Evolutionary conservation across 2,113 vertebrate species (phyloP).

Genomic region (Pygoscelis antarcticus): DNA sequence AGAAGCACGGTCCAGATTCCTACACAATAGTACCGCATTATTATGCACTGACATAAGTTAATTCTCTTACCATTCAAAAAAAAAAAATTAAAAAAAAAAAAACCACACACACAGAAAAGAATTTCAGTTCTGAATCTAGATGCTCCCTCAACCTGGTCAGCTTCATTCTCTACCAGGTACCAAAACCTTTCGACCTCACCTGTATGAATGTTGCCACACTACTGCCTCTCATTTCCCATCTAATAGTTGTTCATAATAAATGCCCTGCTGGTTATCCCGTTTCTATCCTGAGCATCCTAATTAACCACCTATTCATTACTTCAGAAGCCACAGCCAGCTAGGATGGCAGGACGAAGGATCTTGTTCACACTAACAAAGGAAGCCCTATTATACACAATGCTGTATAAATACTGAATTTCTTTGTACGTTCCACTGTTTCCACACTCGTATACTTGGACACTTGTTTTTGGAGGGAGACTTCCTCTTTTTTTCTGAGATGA

Average conservation of each 20-base stretch:
- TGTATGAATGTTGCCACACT: not conserved
- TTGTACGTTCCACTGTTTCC: not conserved
- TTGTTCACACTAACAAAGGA: not conserved
- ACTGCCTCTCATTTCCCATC: not conserved
- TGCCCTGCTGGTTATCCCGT: not conserved
- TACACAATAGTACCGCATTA: not conserved
- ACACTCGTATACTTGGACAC: not conserved
- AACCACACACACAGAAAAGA: not conserved
- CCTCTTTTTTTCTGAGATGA: not conserved
- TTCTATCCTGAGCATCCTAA: not conserved
- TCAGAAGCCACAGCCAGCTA: not conserved
- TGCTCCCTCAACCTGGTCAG: not conserved
- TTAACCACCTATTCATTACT: not conserved
- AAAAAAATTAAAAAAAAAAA: too few relatives aligned
- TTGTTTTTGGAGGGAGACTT: not conserved
- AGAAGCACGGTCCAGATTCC: not conserved
- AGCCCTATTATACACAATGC: not conserved
- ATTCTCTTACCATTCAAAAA: not conserved
- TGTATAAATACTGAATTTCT: not conserved
- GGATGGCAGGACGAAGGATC: not conserved
- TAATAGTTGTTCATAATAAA: not conserved
- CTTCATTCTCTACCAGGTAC: not conserved
- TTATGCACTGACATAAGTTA: not conserved
- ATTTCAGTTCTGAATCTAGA: not conserved
- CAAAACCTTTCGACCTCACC: not conserved